These are phyloP conservation scores for Tyrannus savana DNA, from an alignment of 2,113 vertebrate species.

Conservation along the genomic window DNA sequence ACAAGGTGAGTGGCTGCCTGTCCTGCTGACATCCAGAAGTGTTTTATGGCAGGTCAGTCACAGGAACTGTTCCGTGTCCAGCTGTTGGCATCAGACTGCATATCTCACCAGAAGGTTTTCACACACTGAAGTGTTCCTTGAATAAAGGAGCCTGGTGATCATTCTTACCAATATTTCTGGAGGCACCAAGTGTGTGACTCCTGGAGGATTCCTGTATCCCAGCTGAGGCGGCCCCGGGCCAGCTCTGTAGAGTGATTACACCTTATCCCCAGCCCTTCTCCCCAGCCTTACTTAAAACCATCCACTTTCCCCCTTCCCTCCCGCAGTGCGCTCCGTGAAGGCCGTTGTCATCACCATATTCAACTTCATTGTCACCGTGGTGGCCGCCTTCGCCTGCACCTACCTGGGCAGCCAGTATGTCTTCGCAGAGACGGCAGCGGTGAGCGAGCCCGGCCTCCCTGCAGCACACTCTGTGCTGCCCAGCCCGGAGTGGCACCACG, in stretches of 20 bases:
- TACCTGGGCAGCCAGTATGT: conserved; percentile 95
- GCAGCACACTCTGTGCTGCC: fast-evolving
- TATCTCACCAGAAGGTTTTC: neutral
- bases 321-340: conserved; percentile 87
- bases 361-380: conserved; percentile 94
- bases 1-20: conserved; percentile 80
- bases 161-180: neutral
- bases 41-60: neutral
- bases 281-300: neutral
- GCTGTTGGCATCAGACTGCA: fast-evolving
- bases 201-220: neutral
- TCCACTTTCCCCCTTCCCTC: fast-evolving
- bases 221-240: neutral
- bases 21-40: neutral
- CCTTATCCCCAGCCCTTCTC: neutral
- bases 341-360: conserved; percentile 87
- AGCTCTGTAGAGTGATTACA: neutral
- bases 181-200: neutral
- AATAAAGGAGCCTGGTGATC: neutral
- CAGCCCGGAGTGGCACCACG: neutral
- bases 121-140: neutral
- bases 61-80: fast-evolving
- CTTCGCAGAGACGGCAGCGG: conserved; percentile 86
- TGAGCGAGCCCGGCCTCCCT: conserved; percentile 66
- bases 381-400: conserved; percentile 88